Evolutionary conservation across 2,888 invertebrate genomes (phyloP).

Genomic region (Gibbula magus): DNA sequence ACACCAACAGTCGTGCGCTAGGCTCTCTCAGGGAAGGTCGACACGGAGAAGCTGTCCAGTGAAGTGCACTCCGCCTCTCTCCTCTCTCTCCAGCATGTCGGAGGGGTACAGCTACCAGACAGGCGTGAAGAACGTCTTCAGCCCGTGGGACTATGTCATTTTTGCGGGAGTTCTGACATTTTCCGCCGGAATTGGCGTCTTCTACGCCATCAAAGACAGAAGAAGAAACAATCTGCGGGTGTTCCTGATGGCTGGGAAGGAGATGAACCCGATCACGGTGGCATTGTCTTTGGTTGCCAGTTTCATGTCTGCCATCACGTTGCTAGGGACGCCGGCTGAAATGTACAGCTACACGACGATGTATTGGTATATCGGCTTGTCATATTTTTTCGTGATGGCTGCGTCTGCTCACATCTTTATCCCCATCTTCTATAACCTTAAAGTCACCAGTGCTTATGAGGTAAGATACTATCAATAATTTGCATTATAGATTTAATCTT

Average conservation of each 20-base stretch:
- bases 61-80: background rate
- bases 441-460: constrained; percentile 64
- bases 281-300: constrained; percentile 63
- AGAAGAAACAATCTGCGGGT: constrained; percentile 58
- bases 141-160: constrained; percentile 61
- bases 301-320: constrained; percentile 66
- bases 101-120: constrained; percentile 55
- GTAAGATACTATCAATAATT: constrained; percentile 40
- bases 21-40: background rate
- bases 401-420: constrained; percentile 60
- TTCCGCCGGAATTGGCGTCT: constrained; percentile 69
- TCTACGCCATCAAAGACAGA: constrained; percentile 65
- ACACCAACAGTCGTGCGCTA: too few relatives aligned
- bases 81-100: constrained; percentile 25
- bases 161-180: constrained; percentile 58
- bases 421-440: constrained; percentile 62
- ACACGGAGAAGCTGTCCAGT: background rate
- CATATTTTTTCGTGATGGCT: constrained; percentile 66
- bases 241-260: constrained; percentile 67
- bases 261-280: constrained; percentile 65
- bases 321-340: constrained; percentile 71
- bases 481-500: too few relatives aligned
- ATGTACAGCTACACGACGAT: constrained; percentile 69
- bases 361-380: constrained; percentile 62
- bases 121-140: constrained; percentile 54